Evolutionary conservation across 2,888 invertebrate genomes (phyloP).

Genomic region (Polyploca ridens): DNA sequence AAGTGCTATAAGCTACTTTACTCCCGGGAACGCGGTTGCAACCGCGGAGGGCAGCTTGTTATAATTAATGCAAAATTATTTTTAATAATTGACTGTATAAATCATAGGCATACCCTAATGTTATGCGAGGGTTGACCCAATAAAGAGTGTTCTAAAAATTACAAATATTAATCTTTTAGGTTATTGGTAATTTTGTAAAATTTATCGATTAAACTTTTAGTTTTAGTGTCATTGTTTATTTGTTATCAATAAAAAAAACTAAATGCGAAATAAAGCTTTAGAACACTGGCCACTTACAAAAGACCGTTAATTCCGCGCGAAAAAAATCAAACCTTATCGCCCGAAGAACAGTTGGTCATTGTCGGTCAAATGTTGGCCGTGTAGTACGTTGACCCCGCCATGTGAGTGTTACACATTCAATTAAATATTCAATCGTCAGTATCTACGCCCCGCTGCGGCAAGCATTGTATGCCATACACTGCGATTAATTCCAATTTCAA

Average conservation of each 20-base stretch:
- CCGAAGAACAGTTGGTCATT: neutral
- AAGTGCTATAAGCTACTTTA: too few relatives aligned
- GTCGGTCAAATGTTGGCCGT: conserved; percentile 19
- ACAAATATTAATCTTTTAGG: conserved; percentile 14
- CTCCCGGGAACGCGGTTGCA: too few relatives aligned
- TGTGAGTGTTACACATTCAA: conserved; percentile 64
- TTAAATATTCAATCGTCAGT: conserved; percentile 73
- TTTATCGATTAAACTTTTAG: too few relatives aligned
- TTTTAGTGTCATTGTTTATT: too few relatives aligned
- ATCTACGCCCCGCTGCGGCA: conserved; percentile 49
- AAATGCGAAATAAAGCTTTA: conserved; percentile 25
- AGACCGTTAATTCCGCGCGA: neutral
- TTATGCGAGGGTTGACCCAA: neutral
- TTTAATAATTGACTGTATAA: conserved; percentile 7
- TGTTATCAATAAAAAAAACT: neutral
- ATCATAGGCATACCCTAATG: neutral
- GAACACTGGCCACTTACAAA: conserved; percentile 5
- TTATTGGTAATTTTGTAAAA: too few relatives aligned
- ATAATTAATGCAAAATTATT: conserved; percentile 2
- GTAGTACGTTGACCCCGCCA: conserved; percentile 47
- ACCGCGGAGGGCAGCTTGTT: too few relatives aligned
- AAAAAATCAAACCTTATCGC: conserved; percentile 7
- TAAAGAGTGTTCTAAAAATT: conserved; percentile 20
- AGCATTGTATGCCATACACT: conserved; percentile 47
- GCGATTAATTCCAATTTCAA: conserved; percentile 62